Evolutionary conservation across 2,797 vertebrate genomes (phyloP), one percentile per base, ranked within the genome.

Genomic region (Phyllotis vaccarum): DNA sequence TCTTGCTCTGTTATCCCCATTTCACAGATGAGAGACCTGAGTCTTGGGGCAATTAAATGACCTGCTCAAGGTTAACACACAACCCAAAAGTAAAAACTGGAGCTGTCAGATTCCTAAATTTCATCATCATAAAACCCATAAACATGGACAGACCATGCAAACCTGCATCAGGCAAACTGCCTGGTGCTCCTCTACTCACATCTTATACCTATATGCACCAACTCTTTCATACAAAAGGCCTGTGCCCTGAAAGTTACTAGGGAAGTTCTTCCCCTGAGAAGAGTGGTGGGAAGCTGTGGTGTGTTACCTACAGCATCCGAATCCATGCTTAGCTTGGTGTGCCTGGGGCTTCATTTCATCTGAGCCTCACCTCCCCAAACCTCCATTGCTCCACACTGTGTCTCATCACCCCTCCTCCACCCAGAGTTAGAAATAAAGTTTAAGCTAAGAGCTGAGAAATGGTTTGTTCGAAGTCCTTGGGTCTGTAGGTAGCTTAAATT

Each of bases 1-100:
- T 10, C 52, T 66, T 64, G 19, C 75, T 27, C 88, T 62, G 70
- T 86, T 58, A 31, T 13, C 11, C 79, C n/a, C 80, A 89, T 80
- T 94, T 75, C 56, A 90, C 37, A 92, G 83, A 60, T 29, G 31
- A 93, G 79, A 87, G 68, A 95, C 87, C 29, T 66, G 76, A 95
- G 76, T 40, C 24, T 46, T 58, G 13, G 40, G 66, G 34, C 95
- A 17, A 75, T 81, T 72, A 79, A 82, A 86, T 82, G 49, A 75
- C 12, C 11, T 81, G 49, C 29, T 66, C 64, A 46, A 64, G 34
- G 22, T 72, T 29, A 37, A 9, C 43, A 46, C 43, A 78, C 29
- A 31, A 8, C 54, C 54, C 79, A 74, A 81, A 49, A 40, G 49
- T 82, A 40, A 91, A 76, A 93, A 22, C 56, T 34, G 88, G 86